These are phyloP conservation scores for Eonycteris spelaea DNA, from an alignment of 2,113 vertebrate species.

Conservation along the genomic window DNA sequence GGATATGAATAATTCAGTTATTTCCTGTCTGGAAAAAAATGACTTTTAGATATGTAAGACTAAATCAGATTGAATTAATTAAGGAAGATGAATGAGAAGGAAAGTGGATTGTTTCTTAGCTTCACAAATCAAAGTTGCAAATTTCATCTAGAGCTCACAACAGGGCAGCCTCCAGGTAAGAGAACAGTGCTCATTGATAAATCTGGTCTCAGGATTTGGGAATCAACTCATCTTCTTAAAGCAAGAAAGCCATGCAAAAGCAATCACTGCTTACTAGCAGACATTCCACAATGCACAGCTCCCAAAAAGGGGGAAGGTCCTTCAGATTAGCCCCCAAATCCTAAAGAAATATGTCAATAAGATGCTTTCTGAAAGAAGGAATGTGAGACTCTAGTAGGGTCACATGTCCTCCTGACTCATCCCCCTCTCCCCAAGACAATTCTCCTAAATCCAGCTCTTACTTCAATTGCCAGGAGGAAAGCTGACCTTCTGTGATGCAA, in stretches of 20 bases:
- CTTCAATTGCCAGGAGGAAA: not conserved
- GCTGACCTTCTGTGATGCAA: not conserved
- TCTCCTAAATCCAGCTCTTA: not conserved
- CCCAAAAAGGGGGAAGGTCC: not conserved
- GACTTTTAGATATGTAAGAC: constrained; percentile 69
- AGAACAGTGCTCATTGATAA: not conserved
- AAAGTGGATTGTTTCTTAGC: constrained; percentile 47
- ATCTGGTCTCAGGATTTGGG: not conserved
- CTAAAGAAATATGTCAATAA: not conserved
- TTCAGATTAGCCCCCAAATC: not conserved
- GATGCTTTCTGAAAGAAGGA: not conserved
- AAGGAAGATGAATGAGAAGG: constrained; percentile 71
- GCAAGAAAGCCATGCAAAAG: not conserved
- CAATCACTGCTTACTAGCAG: not conserved
- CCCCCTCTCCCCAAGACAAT: not conserved
- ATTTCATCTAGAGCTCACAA: constrained; percentile 27
- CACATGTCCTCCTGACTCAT: not conserved
- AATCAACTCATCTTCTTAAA: constrained; percentile 1
- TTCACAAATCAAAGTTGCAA: not conserved
- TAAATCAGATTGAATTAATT: constrained; percentile 73
- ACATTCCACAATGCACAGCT: not conserved
- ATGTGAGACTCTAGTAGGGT: not conserved
- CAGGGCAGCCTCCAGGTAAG: not conserved
- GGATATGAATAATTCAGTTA: constrained; percentile 82
- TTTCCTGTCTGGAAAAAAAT: constrained; percentile 70